Conservation (phyloP, 1,140 invertebrate genomes). For the Arion vulgaris region DNA sequence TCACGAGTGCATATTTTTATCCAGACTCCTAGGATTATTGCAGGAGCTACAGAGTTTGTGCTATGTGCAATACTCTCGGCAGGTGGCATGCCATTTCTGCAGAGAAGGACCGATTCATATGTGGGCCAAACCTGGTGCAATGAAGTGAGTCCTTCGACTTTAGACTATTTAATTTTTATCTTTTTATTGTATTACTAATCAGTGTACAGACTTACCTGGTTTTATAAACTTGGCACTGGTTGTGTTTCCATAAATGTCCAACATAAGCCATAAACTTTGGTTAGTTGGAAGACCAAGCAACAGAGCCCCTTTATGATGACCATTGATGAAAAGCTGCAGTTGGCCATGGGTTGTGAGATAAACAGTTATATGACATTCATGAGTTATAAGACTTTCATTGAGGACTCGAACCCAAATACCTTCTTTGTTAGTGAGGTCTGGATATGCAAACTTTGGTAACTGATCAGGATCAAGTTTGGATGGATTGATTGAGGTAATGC, state of each 20-base stretch:
- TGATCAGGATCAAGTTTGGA: slow-evolving; percentile 47
- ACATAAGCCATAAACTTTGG: slow-evolving; percentile 67
- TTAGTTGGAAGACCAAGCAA: slow-evolving; percentile 65
- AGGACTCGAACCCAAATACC: slow-evolving; percentile 70
- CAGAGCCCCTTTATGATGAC: slow-evolving; percentile 69
- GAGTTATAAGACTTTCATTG: slow-evolving; percentile 58
- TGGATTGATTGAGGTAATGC: slow-evolving; percentile 70
- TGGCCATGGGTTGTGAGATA: slow-evolving; percentile 67
- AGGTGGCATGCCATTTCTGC: no score
- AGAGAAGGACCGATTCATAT: no score
- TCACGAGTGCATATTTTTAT: no score
- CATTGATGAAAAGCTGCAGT: slow-evolving; percentile 71
- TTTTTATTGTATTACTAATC: no score
- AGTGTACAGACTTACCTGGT: slow-evolving; percentile 69
- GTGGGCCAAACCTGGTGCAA: no score
- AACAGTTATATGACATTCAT: slow-evolving; percentile 63
- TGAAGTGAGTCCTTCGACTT: no score
- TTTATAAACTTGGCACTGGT: slow-evolving; percentile 65
- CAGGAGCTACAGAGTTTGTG: no score
- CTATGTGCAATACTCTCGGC: no score
- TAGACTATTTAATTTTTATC: no score
- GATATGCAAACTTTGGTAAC: slow-evolving; percentile 69
- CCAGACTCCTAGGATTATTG: no score
- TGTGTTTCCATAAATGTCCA: slow-evolving; percentile 73
- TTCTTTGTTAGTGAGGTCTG: slow-evolving; percentile 65